Conservation (phyloP, 2,113 vertebrate species). For the Muscicapa adusta region DNA sequence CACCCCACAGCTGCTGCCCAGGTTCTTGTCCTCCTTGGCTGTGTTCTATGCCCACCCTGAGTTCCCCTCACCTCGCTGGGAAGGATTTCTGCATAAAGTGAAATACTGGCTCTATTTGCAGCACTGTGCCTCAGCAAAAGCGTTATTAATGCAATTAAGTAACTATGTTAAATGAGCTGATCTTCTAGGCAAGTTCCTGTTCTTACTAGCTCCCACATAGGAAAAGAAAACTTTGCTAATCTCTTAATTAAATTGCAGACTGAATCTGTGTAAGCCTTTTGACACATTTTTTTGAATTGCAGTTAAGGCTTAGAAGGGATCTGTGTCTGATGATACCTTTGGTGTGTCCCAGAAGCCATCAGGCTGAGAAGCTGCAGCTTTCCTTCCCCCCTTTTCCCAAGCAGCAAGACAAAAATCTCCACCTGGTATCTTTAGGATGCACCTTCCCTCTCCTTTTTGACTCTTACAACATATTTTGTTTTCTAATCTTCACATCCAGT, state of each 20-base stretch:
- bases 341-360: background rate
- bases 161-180: background rate
- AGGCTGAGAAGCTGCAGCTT: background rate
- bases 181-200: background rate
- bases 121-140: background rate
- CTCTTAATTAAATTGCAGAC: constrained; percentile 6
- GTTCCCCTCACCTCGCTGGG: background rate
- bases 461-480: fast-evolving
- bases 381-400: background rate
- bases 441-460: background rate
- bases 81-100: background rate
- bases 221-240: background rate
- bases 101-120: background rate
- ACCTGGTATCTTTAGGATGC: background rate
- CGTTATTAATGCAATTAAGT: background rate
- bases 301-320: background rate
- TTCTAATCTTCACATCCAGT: background rate
- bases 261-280: background rate
- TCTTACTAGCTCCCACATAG: background rate
- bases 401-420: background rate
- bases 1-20: background rate
- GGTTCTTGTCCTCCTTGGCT: background rate
- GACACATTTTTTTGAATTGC: background rate
- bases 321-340: background rate
- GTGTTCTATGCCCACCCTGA: background rate